Percentiles rank a stretch among this genome's conserved stretches.
Evolutionary conservation across 1,140 invertebrate species (phyloP).

Genomic region (Neodiprion pinetum): DNA sequence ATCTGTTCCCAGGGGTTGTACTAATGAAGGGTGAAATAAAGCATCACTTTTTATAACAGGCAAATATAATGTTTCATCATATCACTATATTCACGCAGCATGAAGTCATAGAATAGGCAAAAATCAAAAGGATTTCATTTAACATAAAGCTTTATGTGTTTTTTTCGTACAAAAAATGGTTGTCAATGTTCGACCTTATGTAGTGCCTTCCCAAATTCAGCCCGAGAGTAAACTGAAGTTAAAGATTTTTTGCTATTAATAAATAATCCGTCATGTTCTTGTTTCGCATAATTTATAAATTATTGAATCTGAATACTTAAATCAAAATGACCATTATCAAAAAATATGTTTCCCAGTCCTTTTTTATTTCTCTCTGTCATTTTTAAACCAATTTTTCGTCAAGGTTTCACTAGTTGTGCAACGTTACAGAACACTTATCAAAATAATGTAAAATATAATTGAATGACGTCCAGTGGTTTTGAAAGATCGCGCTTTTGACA

Average conservation of each 20-base stretch:
- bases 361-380: no score
- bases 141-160: constrained; percentile 14
- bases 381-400: no score
- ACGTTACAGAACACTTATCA: no score
- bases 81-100: constrained; percentile 14
- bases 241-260: background rate
- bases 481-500: no score
- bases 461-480: no score
- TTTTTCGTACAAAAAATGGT: background rate
- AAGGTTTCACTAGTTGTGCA: no score
- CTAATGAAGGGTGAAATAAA: background rate
- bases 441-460: no score
- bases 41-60: constrained; percentile 38
- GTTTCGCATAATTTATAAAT: no score
- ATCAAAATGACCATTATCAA: no score
- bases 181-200: constrained; percentile 46
- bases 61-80: constrained; percentile 29
- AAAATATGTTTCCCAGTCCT: no score
- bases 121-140: constrained; percentile 8
- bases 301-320: no score
- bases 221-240: constrained; percentile 14
- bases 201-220: constrained; percentile 57
- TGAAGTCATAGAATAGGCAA: constrained; percentile 9
- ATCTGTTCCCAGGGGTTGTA: background rate
- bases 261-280: background rate